phyloP scores from a whole-genome alignment of 37 sponge, comb jelly and placozoan species.

The Spongia lamella region DNA sequence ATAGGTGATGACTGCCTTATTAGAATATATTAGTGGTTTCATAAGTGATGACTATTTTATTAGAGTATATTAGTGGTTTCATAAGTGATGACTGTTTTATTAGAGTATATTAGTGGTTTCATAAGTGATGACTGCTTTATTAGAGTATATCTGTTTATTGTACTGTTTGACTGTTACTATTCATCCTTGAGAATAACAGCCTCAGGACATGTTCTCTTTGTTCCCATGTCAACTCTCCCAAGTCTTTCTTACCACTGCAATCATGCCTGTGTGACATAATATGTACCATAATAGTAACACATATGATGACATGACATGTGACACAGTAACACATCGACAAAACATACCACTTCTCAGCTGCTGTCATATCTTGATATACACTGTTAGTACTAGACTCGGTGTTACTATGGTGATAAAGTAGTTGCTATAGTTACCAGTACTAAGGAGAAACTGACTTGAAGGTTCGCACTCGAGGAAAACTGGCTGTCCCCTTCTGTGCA shows the following conservation, averaged over 20 bases:
- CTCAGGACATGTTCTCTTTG: conserved; percentile 88
- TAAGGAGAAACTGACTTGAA: conserved; percentile 39
- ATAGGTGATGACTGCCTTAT: no score
- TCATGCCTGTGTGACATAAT: no score
- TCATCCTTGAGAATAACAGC: conserved; percentile 84
- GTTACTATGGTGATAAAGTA: no score
- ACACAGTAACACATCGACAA: background rate
- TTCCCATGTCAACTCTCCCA: conserved; percentile 94
- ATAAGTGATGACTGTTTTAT: no score
- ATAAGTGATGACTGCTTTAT: no score
- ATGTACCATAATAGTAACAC: background rate
- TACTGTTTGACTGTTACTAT: conserved; percentile 3
- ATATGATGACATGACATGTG: background rate
- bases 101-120: no score
- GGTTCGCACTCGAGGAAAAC: conserved; percentile 77
- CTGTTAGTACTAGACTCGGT: conserved; percentile 77
- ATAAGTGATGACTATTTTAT: no score
- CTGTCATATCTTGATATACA: conserved; percentile 79
- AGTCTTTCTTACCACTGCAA: conserved; percentile 35
- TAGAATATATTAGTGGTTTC: no score
- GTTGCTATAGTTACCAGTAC: no score
- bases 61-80: no score
- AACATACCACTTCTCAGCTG: conserved; percentile 66
- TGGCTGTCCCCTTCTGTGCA: conserved; percentile 65
- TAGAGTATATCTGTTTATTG: no score